Conservation (phyloP, 2,113 vertebrate species). For the Etheostoma spectabile region DNA sequence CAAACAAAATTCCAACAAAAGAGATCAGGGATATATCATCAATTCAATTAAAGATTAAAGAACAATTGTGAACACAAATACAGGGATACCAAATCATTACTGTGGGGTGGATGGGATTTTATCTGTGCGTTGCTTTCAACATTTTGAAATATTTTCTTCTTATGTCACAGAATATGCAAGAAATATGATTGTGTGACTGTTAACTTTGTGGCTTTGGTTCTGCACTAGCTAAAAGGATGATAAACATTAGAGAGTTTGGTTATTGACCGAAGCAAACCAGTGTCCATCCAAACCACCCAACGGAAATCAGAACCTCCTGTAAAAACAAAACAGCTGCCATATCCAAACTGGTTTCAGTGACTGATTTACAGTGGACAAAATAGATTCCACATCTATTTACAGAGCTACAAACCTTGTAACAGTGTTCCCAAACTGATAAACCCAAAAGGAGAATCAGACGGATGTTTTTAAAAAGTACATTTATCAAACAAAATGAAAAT, state of each 20-base stretch:
- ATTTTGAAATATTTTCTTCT: constrained; percentile 19
- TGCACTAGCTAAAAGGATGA: constrained; percentile 62
- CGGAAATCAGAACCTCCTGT: constrained; percentile 70
- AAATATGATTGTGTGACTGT: constrained; percentile 50
- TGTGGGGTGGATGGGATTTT: constrained; percentile 69
- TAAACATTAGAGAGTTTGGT: constrained; percentile 20
- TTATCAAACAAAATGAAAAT: constrained; percentile 75
- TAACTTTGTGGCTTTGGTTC: constrained; percentile 75
- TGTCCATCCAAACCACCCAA: constrained; percentile 69
- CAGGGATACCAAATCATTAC: constrained; percentile 65
- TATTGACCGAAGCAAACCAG: constrained; percentile 36
- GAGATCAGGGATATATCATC: constrained; percentile 80
- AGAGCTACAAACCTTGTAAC: constrained; percentile 89
- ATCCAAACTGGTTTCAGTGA: constrained; percentile 91
- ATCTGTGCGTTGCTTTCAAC: constrained; percentile 25
- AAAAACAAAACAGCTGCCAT: constrained; percentile 89
- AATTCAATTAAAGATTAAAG: constrained; percentile 71
- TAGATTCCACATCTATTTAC: constrained; percentile 90
- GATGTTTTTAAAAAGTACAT: constrained; percentile 74
- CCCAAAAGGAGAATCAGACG: constrained; percentile 60
- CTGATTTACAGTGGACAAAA: constrained; percentile 88
- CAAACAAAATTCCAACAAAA: constrained; percentile 92
- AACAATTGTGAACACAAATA: constrained; percentile 73
- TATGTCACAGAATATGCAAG: constrained; percentile 48
- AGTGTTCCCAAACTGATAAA: constrained; percentile 83